A percentile compares a stretch with the other conserved stretches of the same genome.
Conservation (phyloP, 2,113 vertebrate species). For the Hepsetus odoe region DNA sequence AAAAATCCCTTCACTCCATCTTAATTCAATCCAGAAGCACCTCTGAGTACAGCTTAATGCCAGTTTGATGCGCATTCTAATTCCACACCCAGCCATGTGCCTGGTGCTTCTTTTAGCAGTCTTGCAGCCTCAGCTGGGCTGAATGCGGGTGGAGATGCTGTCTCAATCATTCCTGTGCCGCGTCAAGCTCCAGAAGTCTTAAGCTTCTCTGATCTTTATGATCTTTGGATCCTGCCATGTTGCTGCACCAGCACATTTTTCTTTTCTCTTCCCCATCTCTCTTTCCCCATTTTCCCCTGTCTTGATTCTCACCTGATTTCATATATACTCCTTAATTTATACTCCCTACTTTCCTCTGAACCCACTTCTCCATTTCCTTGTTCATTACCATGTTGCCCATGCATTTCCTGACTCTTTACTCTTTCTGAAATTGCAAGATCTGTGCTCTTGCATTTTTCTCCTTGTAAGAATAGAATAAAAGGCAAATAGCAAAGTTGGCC, state of each 20-base stretch:
- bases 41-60: constrained; percentile 10
- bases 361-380: constrained; percentile 20
- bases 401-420: constrained; percentile 36
- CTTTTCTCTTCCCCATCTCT: not conserved
- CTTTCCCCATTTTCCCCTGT: not conserved
- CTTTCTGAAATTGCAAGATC: constrained; percentile 48
- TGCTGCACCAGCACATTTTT: constrained; percentile 24
- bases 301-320: not conserved
- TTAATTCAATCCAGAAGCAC: not conserved
- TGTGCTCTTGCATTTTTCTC: constrained; percentile 17
- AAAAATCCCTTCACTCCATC: not conserved
- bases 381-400: constrained; percentile 41
- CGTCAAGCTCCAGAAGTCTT: not conserved
- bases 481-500: constrained; percentile 59
- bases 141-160: not conserved
- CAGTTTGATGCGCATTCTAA: constrained; percentile 12
- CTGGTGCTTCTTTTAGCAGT: not conserved
- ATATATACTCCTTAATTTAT: constrained; percentile 8
- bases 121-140: constrained; percentile 15
- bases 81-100: constrained; percentile 7
- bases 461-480: constrained; percentile 26
- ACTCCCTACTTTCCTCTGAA: not conserved
- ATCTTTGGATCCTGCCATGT: constrained; percentile 7
- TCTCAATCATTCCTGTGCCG: not conserved
- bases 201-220: not conserved